Percentiles rank a stretch among this genome's conserved stretches.
Evolutionary conservation across 2,888 invertebrate genomes (phyloP).

Genomic region (Bimastos eiseni): DNA sequence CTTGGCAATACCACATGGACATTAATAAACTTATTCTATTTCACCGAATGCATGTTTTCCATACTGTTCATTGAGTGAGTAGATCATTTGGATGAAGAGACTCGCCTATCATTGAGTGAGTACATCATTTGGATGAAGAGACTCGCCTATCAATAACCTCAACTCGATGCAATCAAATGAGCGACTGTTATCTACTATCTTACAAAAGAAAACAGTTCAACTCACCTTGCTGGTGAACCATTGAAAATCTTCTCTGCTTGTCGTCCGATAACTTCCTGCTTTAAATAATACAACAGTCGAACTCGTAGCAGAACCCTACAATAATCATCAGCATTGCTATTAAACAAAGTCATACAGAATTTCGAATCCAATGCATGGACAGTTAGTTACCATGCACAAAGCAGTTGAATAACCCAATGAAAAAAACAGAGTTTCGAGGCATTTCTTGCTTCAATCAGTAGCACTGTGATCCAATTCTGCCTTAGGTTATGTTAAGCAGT

Average conservation of each 20-base stretch:
- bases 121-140: neutral
- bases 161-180: neutral
- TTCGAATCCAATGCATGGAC: too few species aligned
- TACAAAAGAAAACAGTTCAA: neutral
- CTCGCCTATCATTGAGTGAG: neutral
- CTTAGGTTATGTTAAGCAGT: neutral
- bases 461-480: neutral
- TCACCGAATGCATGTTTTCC: neutral
- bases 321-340: neutral
- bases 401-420: too few species aligned
- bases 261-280: slow-evolving; percentile 95
- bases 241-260: slow-evolving; percentile 58
- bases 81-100: neutral
- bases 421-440: too few species aligned
- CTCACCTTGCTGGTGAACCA: slow-evolving; percentile 34
- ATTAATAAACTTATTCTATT: neutral
- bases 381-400: too few species aligned
- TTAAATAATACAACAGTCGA: slow-evolving; percentile 94
- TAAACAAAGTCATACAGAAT: too few species aligned
- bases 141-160: neutral
- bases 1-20: neutral
- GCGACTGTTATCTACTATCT: neutral
- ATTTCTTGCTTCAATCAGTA: neutral
- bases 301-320: slow-evolving; percentile 87
- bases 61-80: neutral